Conservation (phyloP, 2,113 vertebrate species). For the Platysteira castanea region DNA sequence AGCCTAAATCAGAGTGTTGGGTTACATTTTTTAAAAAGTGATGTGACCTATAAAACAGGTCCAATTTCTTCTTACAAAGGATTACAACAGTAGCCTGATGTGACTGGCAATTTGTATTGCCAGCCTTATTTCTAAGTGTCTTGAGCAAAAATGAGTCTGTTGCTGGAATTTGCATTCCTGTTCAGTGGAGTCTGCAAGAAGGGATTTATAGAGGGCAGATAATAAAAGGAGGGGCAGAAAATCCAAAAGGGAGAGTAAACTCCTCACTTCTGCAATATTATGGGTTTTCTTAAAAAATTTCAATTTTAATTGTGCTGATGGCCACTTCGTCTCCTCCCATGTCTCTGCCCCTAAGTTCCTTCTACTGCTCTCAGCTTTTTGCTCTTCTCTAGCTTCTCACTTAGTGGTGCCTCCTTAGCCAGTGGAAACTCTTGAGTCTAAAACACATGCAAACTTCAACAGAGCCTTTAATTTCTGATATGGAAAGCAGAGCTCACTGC, state of each 20-base stretch:
- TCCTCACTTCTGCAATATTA: not conserved
- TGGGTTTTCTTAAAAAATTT: not conserved
- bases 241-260: not conserved
- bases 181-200: not conserved
- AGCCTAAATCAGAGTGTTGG: not conserved
- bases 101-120: not conserved
- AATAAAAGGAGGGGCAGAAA: not conserved
- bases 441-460: not conserved
- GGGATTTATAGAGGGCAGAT: not conserved
- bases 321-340: not conserved
- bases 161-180: not conserved
- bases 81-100: not conserved
- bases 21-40: not conserved
- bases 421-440: not conserved
- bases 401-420: not conserved
- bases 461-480: not conserved
- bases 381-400: not conserved
- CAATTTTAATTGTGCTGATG: not conserved
- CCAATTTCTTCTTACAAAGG: not conserved
- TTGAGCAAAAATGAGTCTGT: not conserved
- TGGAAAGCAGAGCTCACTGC: not conserved
- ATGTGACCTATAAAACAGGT: constrained; percentile 19
- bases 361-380: not conserved
- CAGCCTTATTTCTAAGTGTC: not conserved
- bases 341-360: not conserved